Evolutionary conservation across 1,140 invertebrate species (phyloP), one percentile per base, ranked within the genome.

Genomic region (Eurosta solidaginis): DNA sequence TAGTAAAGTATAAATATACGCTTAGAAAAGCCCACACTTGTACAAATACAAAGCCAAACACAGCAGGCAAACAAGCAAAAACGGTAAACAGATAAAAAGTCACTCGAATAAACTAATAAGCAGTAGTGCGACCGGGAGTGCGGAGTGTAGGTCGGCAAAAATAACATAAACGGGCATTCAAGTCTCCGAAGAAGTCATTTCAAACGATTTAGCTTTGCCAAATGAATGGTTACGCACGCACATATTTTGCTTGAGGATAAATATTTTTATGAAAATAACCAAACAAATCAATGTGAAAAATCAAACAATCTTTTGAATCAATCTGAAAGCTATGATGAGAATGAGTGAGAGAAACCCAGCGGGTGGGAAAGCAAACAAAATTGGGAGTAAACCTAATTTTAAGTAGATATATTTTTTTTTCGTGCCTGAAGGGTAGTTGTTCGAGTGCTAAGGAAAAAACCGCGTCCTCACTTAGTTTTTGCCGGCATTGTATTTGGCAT

Each of bases 191-290:
- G 44, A 74, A 74, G 44, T 74, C 73, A 54, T 77, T 63, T 25
- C 76, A 63, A 77, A 77, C 76, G 76, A 77, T 77, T 77, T 77
- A 77, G 52, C 76, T 44, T 77, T 77, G 33, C 50, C 50, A 6
- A 75, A 77, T 36, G 22, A 68, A 54, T 77, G n/a, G n/a, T n/a
- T n/a, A n/a, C n/a, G n/a, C n/a, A n/a, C n/a, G n/a, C n/a, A 59
- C 45, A 77, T 77, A 77, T 63, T 54, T 29, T 42, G 76, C 76
- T 63, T 40, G 52, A 45, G 76, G 76, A 77, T 77, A 77, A 42
- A 77, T 40, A 77, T 77, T 52, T 42, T 50, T 52, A 59, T 76
- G 50, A 76, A 76, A 54, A 50, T 54, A 77, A 27, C 50, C 52
- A 77, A 44, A 77, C 52, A 59, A 42, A 59, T 77, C 40, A 54